Evolutionary conservation across 1,140 invertebrate species (phyloP), one percentile per base, ranked within the genome.

Genomic region (Pogonognathellus flavescens): DNA sequence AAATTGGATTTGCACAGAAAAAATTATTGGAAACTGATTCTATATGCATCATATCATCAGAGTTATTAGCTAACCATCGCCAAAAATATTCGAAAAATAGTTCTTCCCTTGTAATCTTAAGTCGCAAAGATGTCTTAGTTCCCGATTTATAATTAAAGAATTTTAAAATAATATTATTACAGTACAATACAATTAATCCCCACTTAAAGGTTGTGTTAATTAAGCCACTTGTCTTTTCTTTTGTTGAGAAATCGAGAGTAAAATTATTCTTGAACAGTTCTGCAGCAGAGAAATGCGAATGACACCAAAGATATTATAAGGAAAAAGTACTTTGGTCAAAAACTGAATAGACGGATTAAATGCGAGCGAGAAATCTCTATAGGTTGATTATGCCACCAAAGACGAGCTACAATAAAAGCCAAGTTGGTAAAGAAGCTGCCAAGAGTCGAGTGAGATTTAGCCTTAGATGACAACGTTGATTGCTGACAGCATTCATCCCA

Each of bases 71-170:
- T 31, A 76, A 76, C 70, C 70, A 76, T 31, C 70, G 70, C 70
- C 70, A 76, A 76, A 76, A 76, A 76, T 76, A 76, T 76, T 76
- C 70, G 70, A 76, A 76, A 76, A 76, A 76, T 76, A 76, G 70
- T 76, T 76, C 70, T 76, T 76, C 70, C 31, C 70, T 49, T 76
- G 70, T 76, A 76, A 31, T 76, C 70, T 72, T 76, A 76, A 76
- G 62, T 66, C 20, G 41, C 49, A 50, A 31, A 70, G 62, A 70
- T 41, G 22, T 22, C 49, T 18, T 76, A 76, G 70, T 76, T 76
- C 41, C 70, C 70, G 41, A 76, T 50, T 76, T 76, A 5, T 49
- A 41, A 76, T 49, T 76, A 66, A 20, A 41, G 70, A 76, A 76
- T 49, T 49, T 76, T n/a, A 31, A 66, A 20, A 41, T 25, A 76